Base-by-base conservation (phyloP, 2,113 vertebrate species). In the Pomatorhinus ruficollis region DNA sequence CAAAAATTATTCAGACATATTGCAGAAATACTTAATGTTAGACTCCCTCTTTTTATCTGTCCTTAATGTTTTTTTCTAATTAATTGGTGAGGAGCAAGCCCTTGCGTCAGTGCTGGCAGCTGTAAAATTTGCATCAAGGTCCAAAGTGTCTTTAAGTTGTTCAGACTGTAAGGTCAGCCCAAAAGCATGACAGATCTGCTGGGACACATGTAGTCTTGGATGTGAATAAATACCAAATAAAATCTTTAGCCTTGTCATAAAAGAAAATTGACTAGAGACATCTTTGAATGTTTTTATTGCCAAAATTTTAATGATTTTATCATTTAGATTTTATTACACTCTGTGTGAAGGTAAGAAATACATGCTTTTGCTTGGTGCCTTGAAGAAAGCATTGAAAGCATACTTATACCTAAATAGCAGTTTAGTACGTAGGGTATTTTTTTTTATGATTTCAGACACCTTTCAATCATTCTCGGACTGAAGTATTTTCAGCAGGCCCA, bases 31-130 rank as follows among this genome's bases (percentile, higher is more conserved):
- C 3, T 39, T 86, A 20, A 35, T 45, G 72, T 83, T 63, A 35
- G 7, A 35, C 3, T 76, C 11, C 1, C 4, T 56, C 30, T 75
- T 21, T 49, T 17, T 12, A 0, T 37, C 8, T 42, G 2, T 59
- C 11, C 35, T 89, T 66, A 59, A 44, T 49, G 27, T 37, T 4
- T 52, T 3, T 8, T 9, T 53, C 12, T 69, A 68, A 45, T 8
- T 39, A 24, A 33, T 5, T 45, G 12, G 14, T 64, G 15, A 74
- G n/a, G 12, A 72, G 9, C 2, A 85, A 84, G 7, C 2, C 1
- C 0, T 61, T 20, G 19, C 2, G 2, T 61, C 40, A 57, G 8
- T 71, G 19, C 22, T 75, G 15, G 7, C 39, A 63, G 30, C 12
- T 77, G 42, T 53, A 49, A 19, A 50, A 30, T 53, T 69, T 50